These are phyloP conservation scores for Muscidifurax raptorellus DNA, from an alignment of 1,140 invertebrate genomes.

Conservation along the genomic window DNA sequence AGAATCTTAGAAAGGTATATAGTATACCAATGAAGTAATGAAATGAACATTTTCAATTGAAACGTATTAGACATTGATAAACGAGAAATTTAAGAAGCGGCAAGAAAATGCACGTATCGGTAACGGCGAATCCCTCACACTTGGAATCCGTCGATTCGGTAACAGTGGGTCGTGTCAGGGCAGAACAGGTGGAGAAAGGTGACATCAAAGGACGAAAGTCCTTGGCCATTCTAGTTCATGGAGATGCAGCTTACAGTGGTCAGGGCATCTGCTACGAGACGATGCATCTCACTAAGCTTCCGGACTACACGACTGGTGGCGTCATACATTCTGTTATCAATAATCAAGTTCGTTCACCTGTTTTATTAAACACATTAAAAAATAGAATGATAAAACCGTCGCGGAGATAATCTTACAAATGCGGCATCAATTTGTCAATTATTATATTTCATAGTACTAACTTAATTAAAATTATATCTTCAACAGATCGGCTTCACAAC, in stretches of 20 bases:
- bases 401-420: background rate
- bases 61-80: no score
- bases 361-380: background rate
- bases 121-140: conserved; percentile 94
- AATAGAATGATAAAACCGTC: no score
- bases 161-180: conserved; percentile 87
- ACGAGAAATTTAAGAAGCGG: conserved; percentile 76
- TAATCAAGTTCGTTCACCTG: conserved; percentile 81
- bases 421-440: no score
- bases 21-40: no score
- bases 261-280: conserved; percentile 94
- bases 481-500: conserved; percentile 89
- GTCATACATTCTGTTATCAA: conserved; percentile 94
- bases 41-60: no score
- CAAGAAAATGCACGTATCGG: conserved; percentile 86
- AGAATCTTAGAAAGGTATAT: conserved; percentile 70
- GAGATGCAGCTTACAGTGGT: conserved; percentile 92
- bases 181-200: conserved; percentile 90
- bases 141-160: conserved; percentile 92
- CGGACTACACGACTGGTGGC: conserved; percentile 91
- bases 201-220: conserved; percentile 79
- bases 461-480: no score
- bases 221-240: conserved; percentile 88
- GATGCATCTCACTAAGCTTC: conserved; percentile 89
- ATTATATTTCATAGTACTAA: no score